These are phyloP conservation scores for Drosophila cracens DNA, from an alignment of 2,888 invertebrate species.

Conservation along the genomic window DNA sequence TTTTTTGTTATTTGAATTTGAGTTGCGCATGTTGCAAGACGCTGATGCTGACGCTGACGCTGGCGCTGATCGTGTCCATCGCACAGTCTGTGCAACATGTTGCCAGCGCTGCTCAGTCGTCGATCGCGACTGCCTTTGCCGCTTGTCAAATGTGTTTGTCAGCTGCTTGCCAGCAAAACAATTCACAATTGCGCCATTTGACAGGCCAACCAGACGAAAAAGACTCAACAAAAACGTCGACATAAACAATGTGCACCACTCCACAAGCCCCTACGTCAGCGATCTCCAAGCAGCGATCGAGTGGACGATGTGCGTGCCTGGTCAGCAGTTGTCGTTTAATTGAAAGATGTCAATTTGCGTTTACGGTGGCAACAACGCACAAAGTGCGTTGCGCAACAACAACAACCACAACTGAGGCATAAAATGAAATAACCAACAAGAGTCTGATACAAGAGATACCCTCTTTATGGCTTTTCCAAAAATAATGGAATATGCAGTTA, in stretches of 20 bases:
- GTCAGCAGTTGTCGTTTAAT: conserved; percentile 67
- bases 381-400: conserved; percentile 71
- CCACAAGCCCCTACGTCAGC: not conserved
- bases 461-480: not conserved
- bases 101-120: conserved; percentile 33
- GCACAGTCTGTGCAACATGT: conserved; percentile 56
- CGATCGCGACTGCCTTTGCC: conserved; percentile 30
- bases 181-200: conserved; percentile 71
- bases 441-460: conserved; percentile 20
- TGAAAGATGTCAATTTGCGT: conserved; percentile 80
- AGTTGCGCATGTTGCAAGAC: conserved; percentile 55
- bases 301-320: conserved; percentile 60
- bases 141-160: conserved; percentile 48
- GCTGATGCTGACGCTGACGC: conserved; percentile 1
- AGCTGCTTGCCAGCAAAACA: conserved; percentile 39
- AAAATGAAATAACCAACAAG: not conserved
- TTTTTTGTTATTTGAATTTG: conserved; percentile 31
- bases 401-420: conserved; percentile 4
- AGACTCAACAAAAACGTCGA: conserved; percentile 28
- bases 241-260: conserved; percentile 15
- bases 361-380: conserved; percentile 68
- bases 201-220: conserved; percentile 58
- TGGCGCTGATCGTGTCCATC: conserved; percentile 6
- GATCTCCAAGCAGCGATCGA: conserved; percentile 1
- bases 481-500: not conserved